These are phyloP conservation scores for Amphipoea lucens DNA, from an alignment of 2,888 invertebrate genomes.

Conservation along the genomic window DNA sequence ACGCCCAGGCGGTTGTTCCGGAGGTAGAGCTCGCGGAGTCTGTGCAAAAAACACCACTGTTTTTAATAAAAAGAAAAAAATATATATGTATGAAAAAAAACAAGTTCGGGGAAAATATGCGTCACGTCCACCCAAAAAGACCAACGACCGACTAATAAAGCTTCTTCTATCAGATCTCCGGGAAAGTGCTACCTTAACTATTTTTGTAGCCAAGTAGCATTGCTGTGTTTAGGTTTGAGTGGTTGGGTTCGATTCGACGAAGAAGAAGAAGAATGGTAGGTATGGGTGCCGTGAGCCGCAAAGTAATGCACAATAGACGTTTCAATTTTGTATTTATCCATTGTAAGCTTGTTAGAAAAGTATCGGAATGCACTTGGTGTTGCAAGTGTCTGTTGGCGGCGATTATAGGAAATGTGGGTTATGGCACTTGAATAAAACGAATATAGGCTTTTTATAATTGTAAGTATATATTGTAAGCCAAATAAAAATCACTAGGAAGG, in stretches of 20 bases:
- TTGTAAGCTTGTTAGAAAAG: background rate
- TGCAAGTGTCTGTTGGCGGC: background rate
- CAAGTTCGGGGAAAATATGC: no score
- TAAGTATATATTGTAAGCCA: no score
- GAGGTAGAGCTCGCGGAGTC: constrained; percentile 81
- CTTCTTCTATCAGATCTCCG: background rate
- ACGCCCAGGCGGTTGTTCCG: constrained; percentile 82
- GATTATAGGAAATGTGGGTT: no score
- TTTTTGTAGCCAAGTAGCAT: background rate
- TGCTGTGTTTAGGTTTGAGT: background rate
- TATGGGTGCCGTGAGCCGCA: background rate
- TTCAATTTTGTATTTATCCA: background rate
- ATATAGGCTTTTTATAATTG: no score
- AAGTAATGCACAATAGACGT: background rate
- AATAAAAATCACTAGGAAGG: no score
- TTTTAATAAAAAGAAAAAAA: background rate
- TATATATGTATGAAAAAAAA: no score
- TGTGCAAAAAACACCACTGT: constrained; percentile 50
- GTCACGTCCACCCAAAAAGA: no score
- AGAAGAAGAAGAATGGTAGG: background rate
- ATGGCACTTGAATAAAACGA: no score
- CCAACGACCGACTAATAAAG: background rate
- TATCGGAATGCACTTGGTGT: background rate
- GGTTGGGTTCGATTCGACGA: background rate
- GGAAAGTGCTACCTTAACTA: background rate